phyloP scores from a whole-genome alignment of 2,888 invertebrate genomes.

The Myopa testacea region DNA sequence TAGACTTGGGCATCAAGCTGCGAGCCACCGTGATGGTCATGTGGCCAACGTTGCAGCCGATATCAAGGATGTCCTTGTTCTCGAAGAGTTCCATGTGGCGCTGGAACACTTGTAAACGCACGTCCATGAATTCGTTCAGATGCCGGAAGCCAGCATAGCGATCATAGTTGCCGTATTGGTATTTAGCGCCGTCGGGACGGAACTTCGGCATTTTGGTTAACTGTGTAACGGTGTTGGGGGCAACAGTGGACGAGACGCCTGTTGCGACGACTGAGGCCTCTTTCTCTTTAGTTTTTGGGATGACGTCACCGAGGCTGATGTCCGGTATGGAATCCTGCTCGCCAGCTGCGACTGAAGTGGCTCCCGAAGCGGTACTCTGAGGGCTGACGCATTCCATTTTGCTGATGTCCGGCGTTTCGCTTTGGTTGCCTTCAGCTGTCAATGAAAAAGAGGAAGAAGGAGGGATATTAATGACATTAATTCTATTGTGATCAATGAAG shows the following conservation, averaged over 20 bases:
- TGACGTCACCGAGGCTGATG: conserved; percentile 39
- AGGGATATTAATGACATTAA: neutral
- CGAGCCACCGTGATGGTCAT: conserved; percentile 91
- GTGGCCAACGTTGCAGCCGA: conserved; percentile 98
- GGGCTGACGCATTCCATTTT: conserved; percentile 54
- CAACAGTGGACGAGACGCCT: conserved; percentile 26
- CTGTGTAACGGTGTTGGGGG: conserved; percentile 38
- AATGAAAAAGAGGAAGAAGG: neutral
- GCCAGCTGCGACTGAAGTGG: conserved; percentile 55
- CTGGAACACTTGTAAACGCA: conserved; percentile 84
- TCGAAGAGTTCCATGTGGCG: conserved; percentile 85
- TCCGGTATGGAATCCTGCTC: conserved; percentile 55
- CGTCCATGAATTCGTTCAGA: conserved; percentile 83
- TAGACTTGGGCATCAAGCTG: conserved; percentile 84
- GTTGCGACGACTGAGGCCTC: conserved; percentile 1
- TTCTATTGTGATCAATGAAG: neutral
- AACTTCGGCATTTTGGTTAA: conserved; percentile 69
- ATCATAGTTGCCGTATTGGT: conserved; percentile 96
- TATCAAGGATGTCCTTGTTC: conserved; percentile 92
- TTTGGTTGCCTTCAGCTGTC: conserved; percentile 60
- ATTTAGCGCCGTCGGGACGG: conserved; percentile 81
- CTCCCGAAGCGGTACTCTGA: conserved; percentile 57
- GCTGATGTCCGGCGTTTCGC: conserved; percentile 60
- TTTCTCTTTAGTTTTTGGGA: neutral
- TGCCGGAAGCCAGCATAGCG: conserved; percentile 97